Conservation (phyloP, 2,113 vertebrate genomes). For the Prolemur simus region DNA sequence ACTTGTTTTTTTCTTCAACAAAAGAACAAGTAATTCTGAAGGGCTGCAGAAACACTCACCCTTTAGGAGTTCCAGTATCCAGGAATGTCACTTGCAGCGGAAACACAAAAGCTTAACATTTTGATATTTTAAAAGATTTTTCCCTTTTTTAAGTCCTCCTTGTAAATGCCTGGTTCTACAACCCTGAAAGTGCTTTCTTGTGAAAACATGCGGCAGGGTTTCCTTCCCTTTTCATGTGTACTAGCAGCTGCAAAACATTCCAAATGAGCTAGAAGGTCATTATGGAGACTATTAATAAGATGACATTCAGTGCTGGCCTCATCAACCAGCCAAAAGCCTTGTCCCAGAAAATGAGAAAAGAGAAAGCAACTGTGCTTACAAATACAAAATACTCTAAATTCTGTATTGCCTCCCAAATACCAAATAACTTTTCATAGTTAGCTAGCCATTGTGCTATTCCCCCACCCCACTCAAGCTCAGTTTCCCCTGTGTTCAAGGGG, state of each 20-base stretch:
- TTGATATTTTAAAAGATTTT: constrained; percentile 63
- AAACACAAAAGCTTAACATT: constrained; percentile 66
- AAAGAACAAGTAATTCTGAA: constrained; percentile 52
- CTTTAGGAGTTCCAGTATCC: constrained; percentile 58
- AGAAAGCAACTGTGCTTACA: neutral
- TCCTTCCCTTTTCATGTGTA: constrained; percentile 23
- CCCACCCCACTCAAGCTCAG: neutral
- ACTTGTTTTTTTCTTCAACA: constrained; percentile 59
- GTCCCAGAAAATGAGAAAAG: constrained; percentile 22
- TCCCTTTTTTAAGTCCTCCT: constrained; percentile 15
- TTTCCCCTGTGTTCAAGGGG: neutral
- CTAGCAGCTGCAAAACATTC: constrained; percentile 55
- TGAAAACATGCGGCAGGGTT: constrained; percentile 61
- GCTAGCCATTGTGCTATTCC: neutral
- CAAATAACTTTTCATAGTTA: constrained; percentile 48
- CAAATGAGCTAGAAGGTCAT: constrained; percentile 47
- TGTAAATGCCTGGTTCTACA: constrained; percentile 36
- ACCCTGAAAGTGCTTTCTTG: constrained; percentile 35
- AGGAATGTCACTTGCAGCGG: constrained; percentile 41
- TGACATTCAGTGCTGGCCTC: constrained; percentile 44
- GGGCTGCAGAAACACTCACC: constrained; percentile 31
- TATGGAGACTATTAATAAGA: constrained; percentile 40
- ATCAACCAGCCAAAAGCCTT: constrained; percentile 20
- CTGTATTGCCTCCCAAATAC: neutral
- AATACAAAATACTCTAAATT: constrained; percentile 5